These are phyloP conservation scores for Microtus richardsoni DNA, from an alignment of 2,113 vertebrate genomes.

Conservation along the genomic window DNA sequence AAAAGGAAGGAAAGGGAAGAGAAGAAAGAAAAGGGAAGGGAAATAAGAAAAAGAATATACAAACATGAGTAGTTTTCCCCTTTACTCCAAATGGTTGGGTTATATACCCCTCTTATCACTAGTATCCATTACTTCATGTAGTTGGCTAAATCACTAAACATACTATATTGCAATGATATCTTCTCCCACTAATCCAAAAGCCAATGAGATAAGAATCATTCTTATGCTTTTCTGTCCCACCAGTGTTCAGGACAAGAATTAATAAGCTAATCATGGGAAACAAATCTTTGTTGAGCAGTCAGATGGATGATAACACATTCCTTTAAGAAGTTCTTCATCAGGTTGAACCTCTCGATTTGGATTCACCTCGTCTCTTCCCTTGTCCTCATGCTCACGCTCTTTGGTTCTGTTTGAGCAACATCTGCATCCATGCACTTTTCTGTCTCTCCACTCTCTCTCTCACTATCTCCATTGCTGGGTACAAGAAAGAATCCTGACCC, in stretches of 20 bases:
- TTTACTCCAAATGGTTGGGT: background rate
- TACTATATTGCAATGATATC: background rate
- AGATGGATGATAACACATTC: background rate
- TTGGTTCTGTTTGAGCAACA: background rate
- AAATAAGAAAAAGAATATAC: background rate
- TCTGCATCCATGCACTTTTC: conserved; percentile 27
- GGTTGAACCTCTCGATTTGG: background rate
- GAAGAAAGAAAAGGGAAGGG: background rate
- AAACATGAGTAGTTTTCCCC: background rate
- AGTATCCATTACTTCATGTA: background rate
- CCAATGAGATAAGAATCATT: background rate
- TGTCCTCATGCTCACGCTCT: background rate
- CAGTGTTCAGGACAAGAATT: background rate
- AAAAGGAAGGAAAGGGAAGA: too few species aligned
- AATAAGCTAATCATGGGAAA: background rate
- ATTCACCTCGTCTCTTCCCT: background rate
- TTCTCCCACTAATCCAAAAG: background rate
- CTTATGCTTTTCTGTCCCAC: background rate
- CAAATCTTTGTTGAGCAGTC: background rate
- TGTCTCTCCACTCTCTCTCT: background rate
- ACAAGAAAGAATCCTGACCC: background rate
- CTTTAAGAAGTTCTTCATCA: background rate
- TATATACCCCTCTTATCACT: background rate
- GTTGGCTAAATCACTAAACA: background rate
- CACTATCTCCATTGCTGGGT: background rate